Evolutionary conservation across 2,888 invertebrate genomes (phyloP), one percentile per base, ranked within the genome.

Genomic region (Phalera bucephala): DNA sequence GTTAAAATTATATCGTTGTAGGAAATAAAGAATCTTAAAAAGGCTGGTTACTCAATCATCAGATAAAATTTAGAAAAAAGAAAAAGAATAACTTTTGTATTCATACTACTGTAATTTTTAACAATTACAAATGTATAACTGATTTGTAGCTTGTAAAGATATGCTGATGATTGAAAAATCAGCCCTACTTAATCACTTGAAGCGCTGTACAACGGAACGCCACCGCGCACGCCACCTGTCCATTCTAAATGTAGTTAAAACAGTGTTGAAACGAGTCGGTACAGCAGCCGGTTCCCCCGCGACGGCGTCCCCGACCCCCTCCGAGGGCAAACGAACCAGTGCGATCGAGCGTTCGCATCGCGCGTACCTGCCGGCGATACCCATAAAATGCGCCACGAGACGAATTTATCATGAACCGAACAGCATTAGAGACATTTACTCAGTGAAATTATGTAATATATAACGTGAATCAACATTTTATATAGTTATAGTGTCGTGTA

Each of bases 401-500:
- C 83, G 81, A 79, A 74, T 58, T 57, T 74, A 72, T 80, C 72
- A 83, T 83, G 80, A 81, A 65, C 71, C 79, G 76, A 77, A 61
- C 77, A 75, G 65, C 68, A 75, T 75, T 77, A 72, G 72, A 69
- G 68, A 76, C 64, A 72, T 76, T 62, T 76, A 80, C 81, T 86
- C 79, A 85, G 86, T 87, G 85, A 86, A 86, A 88, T 87, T 80
- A 88, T 88, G 89, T 84, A 81, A 87, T 52, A 49, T 46, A 46
- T 34, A 73, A 80, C 93, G 73, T 93, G 94, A 22, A 93, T 93
- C 17, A 93, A 94, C 66, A 58, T 61, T 61, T 53, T 52, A 52
- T 43, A 55, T 93, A 93, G 44, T 92, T 91, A 52, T 90, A 92
- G 69, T 72, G 72, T 67, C 66, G 82, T 60, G 92, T 93, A 46